Base-by-base conservation (phyloP, 1,140 invertebrate species). In the Diorhabda carinulata region DNA sequence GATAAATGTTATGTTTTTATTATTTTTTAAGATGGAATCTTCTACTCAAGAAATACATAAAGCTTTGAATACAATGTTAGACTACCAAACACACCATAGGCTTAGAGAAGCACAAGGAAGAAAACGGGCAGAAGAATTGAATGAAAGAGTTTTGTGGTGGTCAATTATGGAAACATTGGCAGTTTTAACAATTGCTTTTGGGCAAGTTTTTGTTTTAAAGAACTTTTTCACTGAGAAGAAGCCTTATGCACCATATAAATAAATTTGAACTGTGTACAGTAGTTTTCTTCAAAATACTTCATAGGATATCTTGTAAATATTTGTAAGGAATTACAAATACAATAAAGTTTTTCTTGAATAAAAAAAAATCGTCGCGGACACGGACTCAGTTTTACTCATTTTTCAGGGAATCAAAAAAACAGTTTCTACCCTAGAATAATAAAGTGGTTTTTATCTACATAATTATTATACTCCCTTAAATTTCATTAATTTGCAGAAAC, bases 81-180 rank as follows among this genome's bases (percentile, higher is more conserved):
- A 99, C 81, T 92, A 93, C 77, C 97, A 99, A 86, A 99, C 97
- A 4, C 96, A 99, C 84, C 96, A 99, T 83, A 87, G 96, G 63
- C 82, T 99, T 68, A 87, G 94, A 60, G 98, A 99, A 85, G 91
- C 97, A 4, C 93, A 97, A 80, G 91, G 96, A 44, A 88, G 97
- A 56, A 96, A 96, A 79, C 86, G 95, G 61, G 98, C 97, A 1
- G 97, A 99, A 83, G 93, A 98, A 81, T 84, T 99, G 6, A 98
- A 98, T 78, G 91, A 95, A 79, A 87, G 93, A 73, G 97, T 99
- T 1, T 85, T 96, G 73, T 89, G 89, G 82, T 99, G 96, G 96
- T 97, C 97, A 0, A 82, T 95, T 5, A 86, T 92, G 64, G 95
- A 99, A 83, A 94, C 96, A 41, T 69, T 92, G 0, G 89, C 93